A percentile compares a stretch with the other conserved stretches of the same genome.
Evolutionary conservation across 92 coral and sea anemone species (phyloP).

Genomic region (Montipora capitata): DNA sequence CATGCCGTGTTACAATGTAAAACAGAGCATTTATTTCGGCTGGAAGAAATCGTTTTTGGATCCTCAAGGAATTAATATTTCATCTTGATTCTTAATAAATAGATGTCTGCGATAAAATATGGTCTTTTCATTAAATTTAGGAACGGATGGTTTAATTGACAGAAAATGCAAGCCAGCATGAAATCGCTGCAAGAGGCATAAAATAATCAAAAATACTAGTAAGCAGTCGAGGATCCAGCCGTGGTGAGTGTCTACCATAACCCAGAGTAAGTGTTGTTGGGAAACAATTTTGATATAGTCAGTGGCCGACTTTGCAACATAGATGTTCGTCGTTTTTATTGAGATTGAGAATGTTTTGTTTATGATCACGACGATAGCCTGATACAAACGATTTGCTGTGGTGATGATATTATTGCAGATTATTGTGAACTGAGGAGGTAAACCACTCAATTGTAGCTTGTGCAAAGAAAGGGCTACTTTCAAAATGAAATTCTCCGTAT

Average conservation of each 20-base stretch:
- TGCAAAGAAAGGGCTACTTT: background rate
- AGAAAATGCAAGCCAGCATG: slow-evolving; percentile 14
- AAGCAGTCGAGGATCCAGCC: no score
- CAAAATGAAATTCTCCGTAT: background rate
- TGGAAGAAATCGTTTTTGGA: no score
- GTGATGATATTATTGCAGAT: background rate
- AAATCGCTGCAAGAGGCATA: background rate
- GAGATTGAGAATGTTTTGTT: background rate
- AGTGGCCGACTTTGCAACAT: no score
- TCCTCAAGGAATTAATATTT: no score
- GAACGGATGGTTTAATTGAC: slow-evolving; percentile 2
- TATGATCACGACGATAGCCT: background rate
- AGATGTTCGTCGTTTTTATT: background rate
- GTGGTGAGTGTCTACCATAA: no score
- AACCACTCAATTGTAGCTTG: background rate
- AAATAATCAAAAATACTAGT: background rate
- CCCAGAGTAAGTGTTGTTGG: background rate
- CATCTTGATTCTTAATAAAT: no score
- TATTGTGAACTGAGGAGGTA: background rate
- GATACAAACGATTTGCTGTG: background rate
- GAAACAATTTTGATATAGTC: background rate
- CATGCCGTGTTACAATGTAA: no score
- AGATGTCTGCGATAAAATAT: no score
- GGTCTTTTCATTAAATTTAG: background rate
- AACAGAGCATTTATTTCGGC: no score